phyloP scores from a whole-genome alignment of 2,888 invertebrate genomes.

The Magallana nippona region DNA sequence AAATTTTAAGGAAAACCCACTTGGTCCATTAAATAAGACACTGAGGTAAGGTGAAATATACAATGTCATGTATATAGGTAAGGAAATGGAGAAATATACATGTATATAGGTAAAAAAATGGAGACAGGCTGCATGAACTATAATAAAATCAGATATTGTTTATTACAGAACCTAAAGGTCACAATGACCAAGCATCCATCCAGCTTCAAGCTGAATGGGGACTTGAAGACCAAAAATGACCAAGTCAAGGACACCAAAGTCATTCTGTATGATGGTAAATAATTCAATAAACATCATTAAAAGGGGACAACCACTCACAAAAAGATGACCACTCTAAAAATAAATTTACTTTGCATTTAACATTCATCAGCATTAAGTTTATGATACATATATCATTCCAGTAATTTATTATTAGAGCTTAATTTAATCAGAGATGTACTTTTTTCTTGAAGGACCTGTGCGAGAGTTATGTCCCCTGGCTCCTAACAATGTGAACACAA shows the following conservation, averaged over 20 bases:
- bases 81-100: too few species aligned
- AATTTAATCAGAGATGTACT: background rate
- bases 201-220: slow-evolving; percentile 81
- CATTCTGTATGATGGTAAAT: slow-evolving; percentile 81
- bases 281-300: background rate
- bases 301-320: too few species aligned
- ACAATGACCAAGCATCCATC: slow-evolving; percentile 83
- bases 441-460: slow-evolving; percentile 80
- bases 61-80: too few species aligned
- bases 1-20: too few species aligned
- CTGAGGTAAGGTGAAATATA: too few species aligned
- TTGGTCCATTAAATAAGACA: too few species aligned
- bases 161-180: slow-evolving; percentile 80
- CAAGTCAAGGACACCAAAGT: slow-evolving; percentile 70
- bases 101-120: too few species aligned
- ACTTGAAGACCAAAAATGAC: slow-evolving; percentile 80
- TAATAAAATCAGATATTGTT: background rate
- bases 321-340: too few species aligned
- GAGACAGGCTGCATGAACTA: too few species aligned
- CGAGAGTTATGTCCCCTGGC: slow-evolving; percentile 82
- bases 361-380: too few species aligned
- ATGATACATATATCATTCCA: too few species aligned
- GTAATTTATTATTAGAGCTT: background rate
- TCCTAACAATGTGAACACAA: slow-evolving; percentile 84
- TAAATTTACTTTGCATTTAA: too few species aligned